Evolutionary conservation across 2,113 vertebrate species (phyloP).

Genomic region (Chinchilla lanigera): DNA sequence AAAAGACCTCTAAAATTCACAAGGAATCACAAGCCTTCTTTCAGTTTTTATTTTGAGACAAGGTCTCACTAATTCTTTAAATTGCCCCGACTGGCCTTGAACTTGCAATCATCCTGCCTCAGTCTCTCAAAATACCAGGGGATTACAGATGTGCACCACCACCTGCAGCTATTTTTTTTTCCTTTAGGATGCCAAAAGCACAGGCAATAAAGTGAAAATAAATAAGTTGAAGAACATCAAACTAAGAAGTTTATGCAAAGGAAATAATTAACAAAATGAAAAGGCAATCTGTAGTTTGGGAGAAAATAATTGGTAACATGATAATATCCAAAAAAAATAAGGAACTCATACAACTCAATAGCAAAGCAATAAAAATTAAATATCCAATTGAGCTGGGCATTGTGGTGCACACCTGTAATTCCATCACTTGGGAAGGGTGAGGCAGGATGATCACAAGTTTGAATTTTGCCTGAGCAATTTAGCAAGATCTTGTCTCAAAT

Average conservation of each 20-base stretch:
- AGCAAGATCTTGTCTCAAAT: not conserved
- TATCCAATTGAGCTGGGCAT: not conserved
- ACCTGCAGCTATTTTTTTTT: not conserved
- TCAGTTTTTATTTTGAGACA: not conserved
- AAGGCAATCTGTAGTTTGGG: not conserved
- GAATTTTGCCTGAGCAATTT: not conserved
- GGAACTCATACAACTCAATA: not conserved
- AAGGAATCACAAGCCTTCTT: not conserved
- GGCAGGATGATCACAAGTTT: not conserved
- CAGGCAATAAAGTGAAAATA: not conserved
- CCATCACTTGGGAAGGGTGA: not conserved
- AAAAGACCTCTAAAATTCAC: not conserved
- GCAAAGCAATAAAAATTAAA: not conserved
- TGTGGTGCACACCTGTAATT: not conserved
- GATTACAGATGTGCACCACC: not conserved
- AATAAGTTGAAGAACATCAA: not conserved
- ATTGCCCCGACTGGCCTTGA: not conserved
- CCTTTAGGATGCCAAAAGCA: not conserved
- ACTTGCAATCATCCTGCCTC: not conserved
- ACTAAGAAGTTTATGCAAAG: not conserved
- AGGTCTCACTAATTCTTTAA: not conserved
- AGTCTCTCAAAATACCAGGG: not conserved
- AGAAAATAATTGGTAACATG: not conserved
- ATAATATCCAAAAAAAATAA: not conserved
- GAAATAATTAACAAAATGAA: not conserved